A percentile compares a stretch with the other conserved stretches of the same genome.
phyloP scores from a whole-genome alignment of 2,113 vertebrate species.

The Noctilio leporinus region DNA sequence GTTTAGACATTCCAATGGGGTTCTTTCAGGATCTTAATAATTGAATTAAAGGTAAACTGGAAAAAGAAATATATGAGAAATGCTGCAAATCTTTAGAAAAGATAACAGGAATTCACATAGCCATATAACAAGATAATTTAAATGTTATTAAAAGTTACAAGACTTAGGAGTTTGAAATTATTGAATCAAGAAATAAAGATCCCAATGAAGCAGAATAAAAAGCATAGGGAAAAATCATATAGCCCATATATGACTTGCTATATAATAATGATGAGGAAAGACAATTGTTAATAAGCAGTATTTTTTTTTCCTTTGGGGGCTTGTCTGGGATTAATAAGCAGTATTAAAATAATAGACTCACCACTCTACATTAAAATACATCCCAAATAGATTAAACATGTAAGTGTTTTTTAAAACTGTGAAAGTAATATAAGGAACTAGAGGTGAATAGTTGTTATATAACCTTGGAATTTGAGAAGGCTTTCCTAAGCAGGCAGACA shows the following conservation, averaged over 20 bases:
- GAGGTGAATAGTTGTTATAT: not conserved
- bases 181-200: not conserved
- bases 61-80: slow-evolving; percentile 15
- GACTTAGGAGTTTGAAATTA: slow-evolving; percentile 2
- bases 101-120: not conserved
- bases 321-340: not conserved
- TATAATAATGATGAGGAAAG: not conserved
- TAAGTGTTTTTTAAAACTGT: not conserved
- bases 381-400: not conserved
- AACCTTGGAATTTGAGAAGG: not conserved
- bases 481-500: not conserved
- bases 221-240: not conserved
- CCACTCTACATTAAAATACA: not conserved
- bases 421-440: slow-evolving; percentile 14
- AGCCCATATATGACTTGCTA: not conserved
- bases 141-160: slow-evolving; percentile 5
- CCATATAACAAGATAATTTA: not conserved
- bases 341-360: not conserved
- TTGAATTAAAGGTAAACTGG: not conserved
- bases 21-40: not conserved
- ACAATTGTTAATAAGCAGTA: not conserved
- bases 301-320: no score
- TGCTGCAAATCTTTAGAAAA: not conserved
- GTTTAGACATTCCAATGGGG: not conserved
- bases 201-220: not conserved